These are phyloP conservation scores for Gasterosteus nipponicus DNA, from an alignment of 2,113 vertebrate species.

Conservation along the genomic window DNA sequence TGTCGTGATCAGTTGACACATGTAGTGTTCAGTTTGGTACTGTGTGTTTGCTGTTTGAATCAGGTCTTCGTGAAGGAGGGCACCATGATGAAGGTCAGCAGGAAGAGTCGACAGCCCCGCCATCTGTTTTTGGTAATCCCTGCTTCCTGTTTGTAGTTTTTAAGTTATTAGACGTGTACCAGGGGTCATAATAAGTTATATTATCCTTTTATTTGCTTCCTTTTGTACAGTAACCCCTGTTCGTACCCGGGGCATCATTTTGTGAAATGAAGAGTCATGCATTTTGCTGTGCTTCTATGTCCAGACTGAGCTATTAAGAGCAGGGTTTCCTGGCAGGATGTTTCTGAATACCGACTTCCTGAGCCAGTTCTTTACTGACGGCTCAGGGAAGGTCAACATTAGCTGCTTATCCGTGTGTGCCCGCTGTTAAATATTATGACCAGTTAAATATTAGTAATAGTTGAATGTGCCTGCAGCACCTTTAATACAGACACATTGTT, in stretches of 20 bases:
- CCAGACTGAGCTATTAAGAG: conserved; percentile 75
- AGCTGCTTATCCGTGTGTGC: conserved; percentile 23
- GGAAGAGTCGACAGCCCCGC: conserved; percentile 88
- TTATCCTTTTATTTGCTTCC: background rate
- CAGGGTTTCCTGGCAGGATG: conserved; percentile 86
- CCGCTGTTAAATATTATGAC: conserved; percentile 16
- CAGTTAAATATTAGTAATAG: conserved; percentile 12
- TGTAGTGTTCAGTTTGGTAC: conserved; percentile 10
- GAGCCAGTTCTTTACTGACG: conserved; percentile 74
- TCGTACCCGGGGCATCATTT: background rate
- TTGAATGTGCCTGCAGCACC: background rate
- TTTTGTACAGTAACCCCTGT: background rate
- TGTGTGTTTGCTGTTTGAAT: conserved; percentile 26
- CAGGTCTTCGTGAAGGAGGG: conserved; percentile 98
- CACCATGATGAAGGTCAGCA: conserved; percentile 93
- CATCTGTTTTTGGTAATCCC: conserved; percentile 94
- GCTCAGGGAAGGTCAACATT: conserved; percentile 70
- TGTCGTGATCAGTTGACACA: conserved; percentile 27
- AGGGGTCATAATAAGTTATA: background rate
- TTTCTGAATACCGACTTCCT: conserved; percentile 85
- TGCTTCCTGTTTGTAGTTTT: conserved; percentile 38
- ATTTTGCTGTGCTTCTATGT: conserved; percentile 47
- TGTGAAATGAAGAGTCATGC: conserved; percentile 33
- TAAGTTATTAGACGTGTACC: background rate
- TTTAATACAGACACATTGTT: background rate